Base-by-base conservation (phyloP, 2,888 invertebrate species). In the Mythimna impura region DNA sequence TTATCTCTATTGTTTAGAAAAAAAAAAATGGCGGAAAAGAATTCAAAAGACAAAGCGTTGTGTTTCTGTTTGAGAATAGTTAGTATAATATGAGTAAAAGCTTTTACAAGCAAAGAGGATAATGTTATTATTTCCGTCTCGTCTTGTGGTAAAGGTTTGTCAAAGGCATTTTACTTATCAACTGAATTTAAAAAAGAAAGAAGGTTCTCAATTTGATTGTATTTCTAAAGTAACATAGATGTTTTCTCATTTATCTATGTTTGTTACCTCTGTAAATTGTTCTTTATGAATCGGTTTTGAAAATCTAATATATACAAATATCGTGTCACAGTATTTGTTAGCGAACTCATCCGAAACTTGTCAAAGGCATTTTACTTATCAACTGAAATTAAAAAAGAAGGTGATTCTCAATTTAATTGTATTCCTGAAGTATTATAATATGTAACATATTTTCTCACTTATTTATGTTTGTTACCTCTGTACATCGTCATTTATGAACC, bases 51-150 rank as follows among this genome's bases (percentile, higher is more conserved):
- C 55, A 81, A 65, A 81, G 64, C 55, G 36, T 62, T 78, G 36
- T 81, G 25, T 58, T 62, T 76, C 36, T 81, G 22, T 54, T 14
- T 12, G 50, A 8, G 22, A 62, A 65, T 65, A 81, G 57, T 68
- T 77, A 57, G 64, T 57, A 55, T 30, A 9, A 30, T 57, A 36
- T 55, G 7, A 50, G 43, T 30, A 22, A 62, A 63, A 77, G 67
- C 76, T 77, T 80, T 80, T 75, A 62, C 57, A 22, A 66, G 50
- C 55, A 66, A 80, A 66, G 6, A 22, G 55, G 52, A 63, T 63
- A 47, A 63, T 77, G 8, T 57, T 14, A 76, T 57, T 77, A 80
- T 67, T 30, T 66, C 30, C 47, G 22, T 50, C 36, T 62, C 22
- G 57, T 34, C 10, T 66, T n/a, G 61, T 36, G 25, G 25, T 17